Conservation (phyloP, 2,888 invertebrate species). For the Macropis europaea region DNA sequence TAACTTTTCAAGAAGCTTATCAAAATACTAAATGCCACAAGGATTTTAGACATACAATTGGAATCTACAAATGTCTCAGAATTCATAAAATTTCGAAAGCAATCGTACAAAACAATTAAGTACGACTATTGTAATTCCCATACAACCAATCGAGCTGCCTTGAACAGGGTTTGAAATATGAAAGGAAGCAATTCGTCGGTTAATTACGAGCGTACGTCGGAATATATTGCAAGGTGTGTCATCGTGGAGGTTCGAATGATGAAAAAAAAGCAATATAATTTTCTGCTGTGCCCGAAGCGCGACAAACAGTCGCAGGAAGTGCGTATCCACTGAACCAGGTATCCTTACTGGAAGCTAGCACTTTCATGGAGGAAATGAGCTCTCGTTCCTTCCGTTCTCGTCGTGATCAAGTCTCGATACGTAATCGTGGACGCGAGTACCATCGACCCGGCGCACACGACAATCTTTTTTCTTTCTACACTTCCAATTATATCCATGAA, state of each 20-base stretch:
- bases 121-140: too few relatives aligned
- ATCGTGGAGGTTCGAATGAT: constrained; percentile 19
- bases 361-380: constrained; percentile 72
- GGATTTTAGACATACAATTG: too few relatives aligned
- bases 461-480: background rate
- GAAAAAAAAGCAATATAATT: constrained; percentile 58
- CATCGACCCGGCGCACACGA: background rate
- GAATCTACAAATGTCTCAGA: too few relatives aligned
- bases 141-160: background rate
- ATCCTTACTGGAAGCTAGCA: constrained; percentile 71
- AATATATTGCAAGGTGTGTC: constrained; percentile 44
- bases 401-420: constrained; percentile 36
- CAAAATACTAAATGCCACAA: too few relatives aligned
- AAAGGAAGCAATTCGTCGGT: constrained; percentile 32
- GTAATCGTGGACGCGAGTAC: background rate
- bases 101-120: too few relatives aligned
- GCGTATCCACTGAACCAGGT: constrained; percentile 71
- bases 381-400: constrained; percentile 59
- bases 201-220: constrained; percentile 18
- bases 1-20: too few relatives aligned
- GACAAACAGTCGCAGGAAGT: constrained; percentile 70
- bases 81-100: too few relatives aligned
- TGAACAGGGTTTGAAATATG: background rate
- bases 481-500: background rate
- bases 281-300: constrained; percentile 56